Percentiles rank a stretch among this genome's conserved stretches.
Evolutionary conservation across 1,140 invertebrate species (phyloP).

Genomic region (Hestina assimilis): DNA sequence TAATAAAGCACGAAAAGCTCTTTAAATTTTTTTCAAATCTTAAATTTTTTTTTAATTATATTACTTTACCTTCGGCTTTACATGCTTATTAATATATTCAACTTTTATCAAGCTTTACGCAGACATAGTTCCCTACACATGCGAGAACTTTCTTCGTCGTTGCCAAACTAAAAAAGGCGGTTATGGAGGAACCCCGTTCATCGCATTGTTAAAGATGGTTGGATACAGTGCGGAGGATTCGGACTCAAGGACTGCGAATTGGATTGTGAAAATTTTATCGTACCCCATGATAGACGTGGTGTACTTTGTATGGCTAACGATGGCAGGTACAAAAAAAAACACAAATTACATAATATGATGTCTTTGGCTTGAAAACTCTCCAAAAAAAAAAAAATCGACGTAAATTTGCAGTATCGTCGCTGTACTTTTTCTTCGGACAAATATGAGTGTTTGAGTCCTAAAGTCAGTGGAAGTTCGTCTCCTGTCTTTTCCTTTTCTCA

Average conservation of each 20-base stretch:
- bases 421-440: too few relatives aligned
- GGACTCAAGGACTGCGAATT: slow-evolving; percentile 53
- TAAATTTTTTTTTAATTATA: too few relatives aligned
- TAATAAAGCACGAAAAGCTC: too few relatives aligned
- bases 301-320: slow-evolving; percentile 78
- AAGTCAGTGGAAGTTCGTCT: too few relatives aligned
- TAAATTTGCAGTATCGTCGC: too few relatives aligned
- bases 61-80: neutral
- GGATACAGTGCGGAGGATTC: slow-evolving; percentile 78
- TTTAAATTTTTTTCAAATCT: too few relatives aligned
- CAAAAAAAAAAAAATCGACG: too few relatives aligned
- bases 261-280: slow-evolving; percentile 78
- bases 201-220: slow-evolving; percentile 74
- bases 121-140: slow-evolving; percentile 75
- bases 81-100: slow-evolving; percentile 4
- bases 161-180: slow-evolving; percentile 61
- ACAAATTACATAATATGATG: neutral
- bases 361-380: neutral
- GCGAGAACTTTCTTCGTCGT: slow-evolving; percentile 72
- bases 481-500: too few relatives aligned
- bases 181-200: slow-evolving; percentile 72
- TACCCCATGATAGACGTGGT: slow-evolving; percentile 77
- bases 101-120: slow-evolving; percentile 65
- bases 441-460: too few relatives aligned
- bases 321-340: slow-evolving; percentile 48